Evolutionary conservation across 2,888 invertebrate genomes (phyloP), one percentile per base, ranked within the genome.

Genomic region (Chymomyza caudatula): DNA sequence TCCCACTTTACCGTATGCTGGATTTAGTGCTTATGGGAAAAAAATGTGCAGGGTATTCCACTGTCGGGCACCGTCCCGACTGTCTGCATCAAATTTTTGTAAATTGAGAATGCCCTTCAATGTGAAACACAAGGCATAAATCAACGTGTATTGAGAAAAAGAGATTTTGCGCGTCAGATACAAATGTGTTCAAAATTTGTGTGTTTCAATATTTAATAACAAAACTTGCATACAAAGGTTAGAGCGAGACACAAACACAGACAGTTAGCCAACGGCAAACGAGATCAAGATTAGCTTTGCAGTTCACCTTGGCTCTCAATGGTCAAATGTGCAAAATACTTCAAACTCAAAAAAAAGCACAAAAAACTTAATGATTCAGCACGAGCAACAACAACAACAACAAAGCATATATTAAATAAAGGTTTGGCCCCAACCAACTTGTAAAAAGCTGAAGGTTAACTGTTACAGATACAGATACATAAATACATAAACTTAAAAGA

Each of bases 311-410:
- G 82, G 78, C 82, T 59, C 44, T 86, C 77, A 86, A 86, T 81
- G 80, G 80, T 87, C 80, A 87, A 81, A 86, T 86, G 80, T 86
- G 80, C 80, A 82, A 86, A 80, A 76, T 76, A 74, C 64, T 68
- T 71, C 60, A 69, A 64, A 65, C 23, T 37, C 29, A 37, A 37
- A 37, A 29, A 44, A 44, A 44, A 44, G 15, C 4, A 65, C 49
- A 37, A 71, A 56, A 43, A 58, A 37, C 29, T 11, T 37, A 37
- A 37, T 37, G 29, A 37, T 11, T 37, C 29, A 37, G 29, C 29
- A 11, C 25, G 5, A 37, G 47, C 43, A 44, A 4, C 37, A 60
- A 49, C 55, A 59, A 63, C 60, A 60, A 29, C 44, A 61, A 61
- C 61, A 60, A 73, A 73, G 78, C 83, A 85, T 85, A 80, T 75